A percentile compares a stretch with the other conserved stretches of the same genome.
Conservation (phyloP, 2,797 vertebrate genomes). For the Oreochromis grahami region DNA sequence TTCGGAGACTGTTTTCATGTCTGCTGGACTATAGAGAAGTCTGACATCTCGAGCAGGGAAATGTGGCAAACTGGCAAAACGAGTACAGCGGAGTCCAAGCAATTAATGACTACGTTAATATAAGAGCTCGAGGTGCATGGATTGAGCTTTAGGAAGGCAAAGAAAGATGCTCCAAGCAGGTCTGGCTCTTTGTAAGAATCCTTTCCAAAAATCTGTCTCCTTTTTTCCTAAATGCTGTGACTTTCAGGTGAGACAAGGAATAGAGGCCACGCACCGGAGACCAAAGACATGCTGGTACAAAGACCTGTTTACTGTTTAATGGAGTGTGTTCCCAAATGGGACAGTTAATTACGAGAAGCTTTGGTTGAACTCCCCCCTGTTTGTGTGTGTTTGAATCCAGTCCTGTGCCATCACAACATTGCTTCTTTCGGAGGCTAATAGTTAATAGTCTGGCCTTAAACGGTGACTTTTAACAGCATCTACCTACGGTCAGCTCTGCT, state of each 20-base stretch:
- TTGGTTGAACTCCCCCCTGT: slow-evolving; percentile 6
- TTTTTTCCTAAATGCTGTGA: neutral
- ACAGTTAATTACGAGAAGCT: slow-evolving; percentile 43
- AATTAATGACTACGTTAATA: neutral
- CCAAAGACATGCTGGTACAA: slow-evolving; percentile 12
- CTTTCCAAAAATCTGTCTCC: neutral
- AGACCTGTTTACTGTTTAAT: slow-evolving; percentile 46
- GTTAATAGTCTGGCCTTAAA: neutral
- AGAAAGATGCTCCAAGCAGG: slow-evolving; percentile 1
- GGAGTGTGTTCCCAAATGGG: slow-evolving; percentile 33
- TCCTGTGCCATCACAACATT: neutral
- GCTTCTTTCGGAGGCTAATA: neutral
- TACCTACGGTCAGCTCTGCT: neutral
- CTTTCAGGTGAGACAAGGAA: slow-evolving; percentile 24
- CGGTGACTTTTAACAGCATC: slow-evolving; percentile 2
- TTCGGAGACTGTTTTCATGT: neutral
- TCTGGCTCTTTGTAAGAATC: neutral
- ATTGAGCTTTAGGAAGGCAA: slow-evolving; percentile 4
- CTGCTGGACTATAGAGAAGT: slow-evolving; percentile 4
- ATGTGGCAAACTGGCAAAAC: neutral
- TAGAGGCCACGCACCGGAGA: neutral
- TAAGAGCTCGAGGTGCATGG: neutral
- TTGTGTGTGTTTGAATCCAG: slow-evolving; percentile 16
- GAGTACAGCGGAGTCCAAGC: neutral
- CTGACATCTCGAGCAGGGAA: neutral